Percentiles rank a stretch among this genome's conserved stretches.
phyloP scores from a whole-genome alignment of 1,140 invertebrate genomes.

The Protaetia brevitarsis region DNA sequence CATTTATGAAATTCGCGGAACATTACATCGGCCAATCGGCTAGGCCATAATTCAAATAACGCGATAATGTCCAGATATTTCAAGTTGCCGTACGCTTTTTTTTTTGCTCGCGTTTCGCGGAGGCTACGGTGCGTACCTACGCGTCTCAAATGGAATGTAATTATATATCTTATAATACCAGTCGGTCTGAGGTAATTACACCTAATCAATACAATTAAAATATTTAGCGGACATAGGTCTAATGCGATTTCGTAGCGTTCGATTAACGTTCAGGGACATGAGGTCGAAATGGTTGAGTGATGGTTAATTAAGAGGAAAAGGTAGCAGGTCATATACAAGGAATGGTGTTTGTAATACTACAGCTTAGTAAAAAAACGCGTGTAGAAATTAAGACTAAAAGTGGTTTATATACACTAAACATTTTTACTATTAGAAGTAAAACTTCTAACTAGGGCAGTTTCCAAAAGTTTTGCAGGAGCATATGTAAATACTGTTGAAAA shows the following conservation, averaged over 20 bases:
- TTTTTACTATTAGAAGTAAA: too few relatives aligned
- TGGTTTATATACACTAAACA: too few relatives aligned
- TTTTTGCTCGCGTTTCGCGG: not conserved
- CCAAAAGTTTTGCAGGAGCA: too few relatives aligned
- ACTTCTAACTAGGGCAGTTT: too few relatives aligned
- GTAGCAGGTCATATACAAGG: not conserved
- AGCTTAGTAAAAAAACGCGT: too few relatives aligned
- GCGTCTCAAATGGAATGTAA: not conserved
- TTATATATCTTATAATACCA: not conserved
- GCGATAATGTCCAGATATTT: slow-evolving; percentile 18
- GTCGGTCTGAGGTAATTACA: not conserved
- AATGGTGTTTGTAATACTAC: too few relatives aligned
- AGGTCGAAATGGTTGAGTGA: too few relatives aligned
- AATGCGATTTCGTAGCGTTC: slow-evolving; percentile 6
- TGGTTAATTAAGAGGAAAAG: too few relatives aligned
- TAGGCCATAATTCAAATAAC: slow-evolving; percentile 6
- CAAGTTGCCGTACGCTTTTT: not conserved
- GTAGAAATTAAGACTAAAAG: too few relatives aligned
- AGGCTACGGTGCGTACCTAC: not conserved
- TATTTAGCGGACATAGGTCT: slow-evolving; percentile 7
- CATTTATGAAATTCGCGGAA: slow-evolving; percentile 12
- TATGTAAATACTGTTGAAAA: too few relatives aligned
- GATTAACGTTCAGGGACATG: not conserved
- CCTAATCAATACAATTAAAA: slow-evolving; percentile 17
- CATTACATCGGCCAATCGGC: not conserved